Evolutionary conservation across 2,797 vertebrate genomes (phyloP).

Genomic region (Xenops minutus): DNA sequence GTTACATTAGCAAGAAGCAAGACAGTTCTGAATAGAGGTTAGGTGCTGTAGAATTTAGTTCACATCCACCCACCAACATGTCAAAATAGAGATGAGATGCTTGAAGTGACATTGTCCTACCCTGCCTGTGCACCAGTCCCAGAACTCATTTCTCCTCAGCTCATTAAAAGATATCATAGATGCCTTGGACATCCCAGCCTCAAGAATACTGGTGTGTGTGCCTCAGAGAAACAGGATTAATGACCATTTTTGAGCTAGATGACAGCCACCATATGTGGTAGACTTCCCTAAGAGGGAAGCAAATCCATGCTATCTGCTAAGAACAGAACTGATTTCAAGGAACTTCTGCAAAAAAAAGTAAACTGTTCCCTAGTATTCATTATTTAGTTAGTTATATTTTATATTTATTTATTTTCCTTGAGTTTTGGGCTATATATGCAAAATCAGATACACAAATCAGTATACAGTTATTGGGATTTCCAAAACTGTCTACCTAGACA

Average conservation of each 20-base stretch:
- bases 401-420: not conserved
- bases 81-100: not conserved
- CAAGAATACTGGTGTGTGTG: not conserved
- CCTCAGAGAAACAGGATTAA: not conserved
- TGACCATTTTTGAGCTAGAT: not conserved
- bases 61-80: too few species aligned
- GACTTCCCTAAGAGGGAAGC: not conserved
- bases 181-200: not conserved
- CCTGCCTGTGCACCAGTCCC: not conserved
- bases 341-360: not conserved
- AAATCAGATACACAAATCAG: not conserved
- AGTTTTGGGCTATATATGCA: rapidly evolving
- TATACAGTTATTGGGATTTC: not conserved
- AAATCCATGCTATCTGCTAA: not conserved
- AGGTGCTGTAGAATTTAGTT: not conserved
- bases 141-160: not conserved
- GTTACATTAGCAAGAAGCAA: not conserved
- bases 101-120: not conserved
- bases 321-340: not conserved
- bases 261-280: not conserved
- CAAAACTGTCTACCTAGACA: not conserved
- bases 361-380: too few species aligned
- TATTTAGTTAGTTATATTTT: not conserved
- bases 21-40: not conserved
- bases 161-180: rapidly evolving